Conservation (phyloP, 2,888 invertebrate genomes). For the Eilema griseolum region DNA sequence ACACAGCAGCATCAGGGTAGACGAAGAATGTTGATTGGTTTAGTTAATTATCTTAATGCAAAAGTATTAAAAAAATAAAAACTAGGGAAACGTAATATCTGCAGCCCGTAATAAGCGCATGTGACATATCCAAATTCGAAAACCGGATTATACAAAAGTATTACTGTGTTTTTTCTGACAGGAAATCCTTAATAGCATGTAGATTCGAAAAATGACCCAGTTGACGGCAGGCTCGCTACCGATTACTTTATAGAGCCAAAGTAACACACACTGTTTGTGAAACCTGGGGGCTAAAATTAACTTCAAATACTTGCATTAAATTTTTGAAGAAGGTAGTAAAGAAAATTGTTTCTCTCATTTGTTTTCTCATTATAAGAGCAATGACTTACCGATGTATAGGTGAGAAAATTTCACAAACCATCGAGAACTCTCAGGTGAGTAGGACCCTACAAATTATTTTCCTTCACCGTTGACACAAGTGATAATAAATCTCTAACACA, state of each 20-base stretch:
- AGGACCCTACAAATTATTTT: neutral
- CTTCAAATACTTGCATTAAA: too few species aligned
- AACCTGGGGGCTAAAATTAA: too few species aligned
- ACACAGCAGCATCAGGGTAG: neutral
- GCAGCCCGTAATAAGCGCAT: too few species aligned
- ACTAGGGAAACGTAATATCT: too few species aligned
- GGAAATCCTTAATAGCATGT: neutral
- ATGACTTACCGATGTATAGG: neutral
- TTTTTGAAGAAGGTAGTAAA: too few species aligned
- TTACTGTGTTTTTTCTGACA: neutral
- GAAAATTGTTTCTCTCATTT: too few species aligned
- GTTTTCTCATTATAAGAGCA: neutral
- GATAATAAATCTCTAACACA: neutral
- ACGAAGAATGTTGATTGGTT: neutral
- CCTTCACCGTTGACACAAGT: neutral
- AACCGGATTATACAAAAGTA: neutral
- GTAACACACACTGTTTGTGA: too few species aligned
- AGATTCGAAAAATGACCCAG: neutral
- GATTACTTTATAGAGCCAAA: too few species aligned
- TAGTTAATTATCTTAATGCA: neutral
- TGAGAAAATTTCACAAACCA: neutral
- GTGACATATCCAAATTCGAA: neutral
- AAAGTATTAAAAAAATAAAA: too few species aligned
- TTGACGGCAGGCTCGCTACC: neutral
- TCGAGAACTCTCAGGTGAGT: neutral